Base-by-base conservation (phyloP, 2,113 vertebrate genomes). In the Hepsetus odoe region DNA sequence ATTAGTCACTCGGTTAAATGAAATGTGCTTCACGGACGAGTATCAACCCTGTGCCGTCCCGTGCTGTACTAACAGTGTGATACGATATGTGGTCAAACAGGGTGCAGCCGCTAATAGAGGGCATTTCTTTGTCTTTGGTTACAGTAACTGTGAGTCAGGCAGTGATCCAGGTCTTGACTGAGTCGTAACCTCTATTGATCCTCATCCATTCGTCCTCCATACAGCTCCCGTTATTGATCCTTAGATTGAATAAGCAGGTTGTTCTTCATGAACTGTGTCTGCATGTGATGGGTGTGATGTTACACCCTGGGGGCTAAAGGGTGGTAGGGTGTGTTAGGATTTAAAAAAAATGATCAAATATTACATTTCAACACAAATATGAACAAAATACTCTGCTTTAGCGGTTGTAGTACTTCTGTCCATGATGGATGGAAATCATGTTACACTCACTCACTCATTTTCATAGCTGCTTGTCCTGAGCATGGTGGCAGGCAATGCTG, bases 111-210 rank as follows among this genome's bases (percentile, higher is more conserved):
- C 40, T 65, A 65, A 38, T 38, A 51, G 42, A 49, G 30, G 18
- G 14, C 42, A 28, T 67, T n/a, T 59, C 22, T 18, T 53, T 55
- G 46, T 30, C 61, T 53, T 76, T 28, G 46, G 33, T 76, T 66
- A 20, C 30, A 65, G 73, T 7, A 65, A 38, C 72, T 26, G 7
- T 28, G 7, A 18, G 46, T 38, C 14, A 65, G 42, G 26, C 72
- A 26, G 42, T 35, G 59, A 51, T 65, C 30, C n/a, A 65, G 49
- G 30, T 55, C 32, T 53, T 55, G 33, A 76, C 5, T 30, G n/a
- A 42, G 35, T 28, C 30, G 46, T 8, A 42, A n/a, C 62, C 62
- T 26, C 14, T 69, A 69, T 49, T 49, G 66, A 69, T 49, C 20
- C 13, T 10, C 59, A 35, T 64, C 58, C n/a, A 18, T 65, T 75